Evolutionary conservation across 2,888 invertebrate species (phyloP), one percentile per base, ranked within the genome.

Genomic region (Gastracanthus pulcherrimus): DNA sequence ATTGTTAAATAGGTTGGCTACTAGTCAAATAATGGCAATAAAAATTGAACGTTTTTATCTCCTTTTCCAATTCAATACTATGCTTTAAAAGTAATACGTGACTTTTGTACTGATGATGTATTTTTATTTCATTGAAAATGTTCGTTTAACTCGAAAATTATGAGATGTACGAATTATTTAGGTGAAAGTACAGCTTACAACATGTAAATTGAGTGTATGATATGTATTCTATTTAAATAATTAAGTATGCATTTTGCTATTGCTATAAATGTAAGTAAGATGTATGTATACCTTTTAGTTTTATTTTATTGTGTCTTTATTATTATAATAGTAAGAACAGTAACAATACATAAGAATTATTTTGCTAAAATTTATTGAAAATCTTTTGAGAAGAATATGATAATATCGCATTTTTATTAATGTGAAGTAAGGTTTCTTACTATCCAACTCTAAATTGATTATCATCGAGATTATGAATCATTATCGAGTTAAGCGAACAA

Each of bases 401-500:
- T 74, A n/a, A 66, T 34, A 36, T 36, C 66, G 51, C 36, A 75
- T 51, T 75, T 64, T 13, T 36, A 51, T 51, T 3, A 16, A 48
- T n/a, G 23, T 64, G 16, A 51, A 34, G n/a, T 34, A 75, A 4
- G 19, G 4, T 62, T 62, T 62, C 34, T 31, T 69, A 69, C 31
- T 23, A 7, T 48, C 34, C n/a, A 34, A 31, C 5, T 69, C 69
- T 19, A 31, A 69, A 69, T 69, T 51, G 31, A 51, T 16, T 51
- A 4, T 23, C 26, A 70, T 75, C 41, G 71, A 67, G 74, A 76
- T 81, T 76, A 66, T 4, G 16, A 55, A 31, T 29, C 3, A 23
- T 45, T 67, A 34, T 71, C 64, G 70, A 79, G 75, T 78, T 82
- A 77, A 79, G 66, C 78, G 82, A 79, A 79, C 82, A 82, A 79